Percentiles rank a stretch among this genome's conserved stretches.
Evolutionary conservation across 2,888 invertebrate genomes (phyloP).

Genomic region (Allacma fusca): DNA sequence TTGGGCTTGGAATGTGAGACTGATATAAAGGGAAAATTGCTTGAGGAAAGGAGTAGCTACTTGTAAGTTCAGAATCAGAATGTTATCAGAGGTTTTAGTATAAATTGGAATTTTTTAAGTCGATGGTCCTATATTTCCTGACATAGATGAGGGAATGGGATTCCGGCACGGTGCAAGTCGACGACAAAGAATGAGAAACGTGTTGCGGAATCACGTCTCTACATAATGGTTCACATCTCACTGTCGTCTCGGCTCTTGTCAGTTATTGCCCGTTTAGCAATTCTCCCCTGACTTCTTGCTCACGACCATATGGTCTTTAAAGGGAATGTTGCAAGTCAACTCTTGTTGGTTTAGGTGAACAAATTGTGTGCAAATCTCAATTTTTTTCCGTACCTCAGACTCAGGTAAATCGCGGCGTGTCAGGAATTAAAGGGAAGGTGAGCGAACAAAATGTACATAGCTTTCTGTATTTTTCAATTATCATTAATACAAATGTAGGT

Average conservation of each 20-base stretch:
- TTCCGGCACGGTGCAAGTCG: neutral
- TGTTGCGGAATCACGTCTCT: constrained; percentile 12
- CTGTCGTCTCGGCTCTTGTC: neutral
- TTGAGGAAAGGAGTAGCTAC: no score
- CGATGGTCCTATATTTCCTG: neutral
- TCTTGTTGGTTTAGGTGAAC: neutral
- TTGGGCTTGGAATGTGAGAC: no score
- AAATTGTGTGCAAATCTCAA: constrained; percentile 4
- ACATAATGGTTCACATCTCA: constrained; percentile 3
- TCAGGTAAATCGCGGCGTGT: neutral
- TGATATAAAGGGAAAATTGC: no score
- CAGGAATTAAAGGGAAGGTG: no score
- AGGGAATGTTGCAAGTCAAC: neutral
- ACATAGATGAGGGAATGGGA: neutral
- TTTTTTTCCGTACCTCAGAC: neutral
- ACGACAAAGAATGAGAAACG: constrained; percentile 4
- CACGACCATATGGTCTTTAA: constrained; percentile 7
- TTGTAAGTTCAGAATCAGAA: no score
- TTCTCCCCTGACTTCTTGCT: neutral
- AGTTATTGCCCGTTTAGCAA: constrained; percentile 16
- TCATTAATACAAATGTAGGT: no score
- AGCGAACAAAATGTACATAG: no score
- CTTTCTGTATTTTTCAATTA: no score
- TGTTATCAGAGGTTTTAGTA: no score
- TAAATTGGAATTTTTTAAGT: no score